Percentiles rank a stretch among this genome's conserved stretches.
These are phyloP conservation scores for Pterocles orientalis DNA, from an alignment of 2,113 vertebrate genomes.

Conservation along the genomic window DNA sequence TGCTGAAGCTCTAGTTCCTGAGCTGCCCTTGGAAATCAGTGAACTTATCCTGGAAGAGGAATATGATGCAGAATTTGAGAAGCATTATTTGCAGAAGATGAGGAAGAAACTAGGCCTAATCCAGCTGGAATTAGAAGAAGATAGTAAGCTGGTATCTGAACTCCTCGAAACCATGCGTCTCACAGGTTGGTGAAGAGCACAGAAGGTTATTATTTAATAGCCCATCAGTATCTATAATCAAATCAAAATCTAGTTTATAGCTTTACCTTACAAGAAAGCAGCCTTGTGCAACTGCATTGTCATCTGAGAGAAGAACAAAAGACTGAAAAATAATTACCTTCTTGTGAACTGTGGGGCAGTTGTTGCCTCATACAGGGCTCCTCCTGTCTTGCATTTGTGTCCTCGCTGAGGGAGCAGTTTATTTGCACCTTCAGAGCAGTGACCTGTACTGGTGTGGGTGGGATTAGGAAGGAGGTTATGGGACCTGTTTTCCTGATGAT, in stretches of 20 bases:
- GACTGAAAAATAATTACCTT: not conserved
- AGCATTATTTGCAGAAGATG: slow-evolving; percentile 89
- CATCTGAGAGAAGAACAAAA: not conserved
- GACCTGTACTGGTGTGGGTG: not conserved
- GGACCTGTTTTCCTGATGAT: not conserved
- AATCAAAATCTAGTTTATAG: not conserved
- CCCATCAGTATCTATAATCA: not conserved
- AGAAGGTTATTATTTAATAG: not conserved
- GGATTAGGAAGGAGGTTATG: not conserved
- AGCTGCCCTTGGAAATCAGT: slow-evolving; percentile 82
- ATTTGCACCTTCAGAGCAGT: not conserved
- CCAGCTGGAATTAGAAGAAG: slow-evolving; percentile 81
- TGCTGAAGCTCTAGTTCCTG: slow-evolving; percentile 89
- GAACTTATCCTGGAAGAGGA: slow-evolving; percentile 82
- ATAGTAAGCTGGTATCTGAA: slow-evolving; percentile 81
- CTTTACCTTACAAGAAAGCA: not conserved
- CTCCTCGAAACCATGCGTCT: slow-evolving; percentile 92
- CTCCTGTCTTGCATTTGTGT: not conserved
- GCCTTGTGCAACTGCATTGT: not conserved
- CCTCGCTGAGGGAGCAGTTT: not conserved
- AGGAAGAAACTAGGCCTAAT: slow-evolving; percentile 91
- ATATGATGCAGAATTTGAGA: slow-evolving; percentile 85
- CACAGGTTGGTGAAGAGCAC: slow-evolving; percentile 79
- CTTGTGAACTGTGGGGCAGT: not conserved
- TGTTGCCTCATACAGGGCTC: not conserved